Base-by-base conservation (phyloP, 2,797 vertebrate species). In the Sebastolobus altivelis region DNA sequence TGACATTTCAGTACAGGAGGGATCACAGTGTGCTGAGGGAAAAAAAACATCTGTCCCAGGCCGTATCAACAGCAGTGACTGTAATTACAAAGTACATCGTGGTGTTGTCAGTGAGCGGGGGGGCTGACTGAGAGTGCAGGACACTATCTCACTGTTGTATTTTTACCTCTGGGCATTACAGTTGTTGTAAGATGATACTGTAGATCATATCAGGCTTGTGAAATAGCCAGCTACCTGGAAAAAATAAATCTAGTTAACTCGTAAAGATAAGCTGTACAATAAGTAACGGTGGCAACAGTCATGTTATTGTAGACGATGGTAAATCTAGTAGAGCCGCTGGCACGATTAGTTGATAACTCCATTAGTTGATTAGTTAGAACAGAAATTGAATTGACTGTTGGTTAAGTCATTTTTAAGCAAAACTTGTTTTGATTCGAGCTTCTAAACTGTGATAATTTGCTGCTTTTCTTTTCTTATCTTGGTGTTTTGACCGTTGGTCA, bases 1-100 rank as follows among this genome's bases (percentile, higher is more conserved):
- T 75, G 79, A 88, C 78, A 80, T 83, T 71, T 77, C 56, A 77
- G 43, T 27, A 68, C 77, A 14, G 3, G 65, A 78, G 63, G 65
- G 87, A 63, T 60, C 35, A 3, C 43, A 35, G 40, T 46, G 38
- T 81, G 1, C 69, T 33, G 6, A n/a, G 35, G 11, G 49, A 54
- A 7, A 62, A 52, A 66, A 58, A 65, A 16, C n/a, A 37, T 65
- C 73, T 35, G 72, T 77, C 62, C 54, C 37, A 46, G 71, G 65
- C 72, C 13, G 33, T 49, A 81, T 72, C 67, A 72, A 52, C 52
- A 56, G 18, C 77, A 40, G 54, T 22, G 18, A 59, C 40, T 82
- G 49, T 62, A 65, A 72, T 66, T 63, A n/a, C 31, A 69, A 60
- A 79, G 55, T 49, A 62, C 63, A 37, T 56, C 18, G 78, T 58